Conservation (phyloP, 30 jellyfish, hydroid and myxozoan genomes). For the Turritopsis rubra region DNA sequence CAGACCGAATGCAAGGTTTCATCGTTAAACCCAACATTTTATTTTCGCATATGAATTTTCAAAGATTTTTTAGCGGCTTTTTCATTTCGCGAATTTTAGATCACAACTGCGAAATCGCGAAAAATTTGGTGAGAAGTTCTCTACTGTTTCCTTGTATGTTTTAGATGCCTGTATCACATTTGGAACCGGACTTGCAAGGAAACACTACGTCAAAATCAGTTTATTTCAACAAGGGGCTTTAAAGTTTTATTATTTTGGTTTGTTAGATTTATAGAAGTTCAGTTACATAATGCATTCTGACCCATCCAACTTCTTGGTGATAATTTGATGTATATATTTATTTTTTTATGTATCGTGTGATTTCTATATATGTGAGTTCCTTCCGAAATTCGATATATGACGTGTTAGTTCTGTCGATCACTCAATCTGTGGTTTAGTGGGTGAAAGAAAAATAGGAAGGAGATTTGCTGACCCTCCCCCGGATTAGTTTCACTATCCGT, state of each 20-base stretch:
- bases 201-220: background rate
- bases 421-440: background rate
- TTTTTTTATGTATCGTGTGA: background rate
- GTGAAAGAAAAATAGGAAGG: background rate
- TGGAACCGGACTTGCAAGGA: background rate
- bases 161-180: conserved; percentile 1
- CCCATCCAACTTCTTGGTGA: background rate
- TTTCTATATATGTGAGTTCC: background rate
- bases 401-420: background rate
- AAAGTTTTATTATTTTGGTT: background rate
- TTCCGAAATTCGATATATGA: background rate
- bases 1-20: no score
- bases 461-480: background rate
- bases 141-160: background rate
- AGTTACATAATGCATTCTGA: background rate
- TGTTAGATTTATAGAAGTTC: no score
- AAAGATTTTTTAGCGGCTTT: no score
- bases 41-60: no score
- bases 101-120: background rate
- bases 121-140: background rate
- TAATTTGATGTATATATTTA: background rate
- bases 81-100: no score
- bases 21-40: no score
- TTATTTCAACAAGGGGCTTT: conserved; percentile 9
- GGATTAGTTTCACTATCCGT: background rate